Conservation (phyloP, 35 echinoderm and acorn worm species). For the Strongylocentrotus purpuratus region DNA sequence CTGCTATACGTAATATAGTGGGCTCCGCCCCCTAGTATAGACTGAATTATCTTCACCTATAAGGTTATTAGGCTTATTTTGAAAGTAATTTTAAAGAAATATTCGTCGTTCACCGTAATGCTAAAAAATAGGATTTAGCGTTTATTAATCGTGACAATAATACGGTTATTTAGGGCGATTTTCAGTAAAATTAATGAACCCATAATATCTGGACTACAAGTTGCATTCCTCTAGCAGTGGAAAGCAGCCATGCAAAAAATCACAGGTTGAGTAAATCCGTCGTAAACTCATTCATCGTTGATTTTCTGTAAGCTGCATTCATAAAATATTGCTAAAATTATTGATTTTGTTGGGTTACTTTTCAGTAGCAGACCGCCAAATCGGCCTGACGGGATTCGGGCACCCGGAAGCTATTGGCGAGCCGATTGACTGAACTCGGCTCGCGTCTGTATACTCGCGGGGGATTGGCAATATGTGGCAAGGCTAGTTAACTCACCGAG, state of each 20-base stretch:
- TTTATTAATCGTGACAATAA: too few species aligned
- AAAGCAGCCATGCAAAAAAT: neutral
- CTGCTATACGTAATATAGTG: neutral
- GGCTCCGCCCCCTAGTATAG: neutral
- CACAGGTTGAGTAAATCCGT: neutral
- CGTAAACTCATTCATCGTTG: neutral
- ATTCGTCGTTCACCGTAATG: too few species aligned
- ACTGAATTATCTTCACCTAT: neutral
- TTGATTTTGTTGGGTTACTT: neutral
- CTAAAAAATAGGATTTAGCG: too few species aligned
- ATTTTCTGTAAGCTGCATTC: neutral
- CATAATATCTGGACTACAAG: neutral
- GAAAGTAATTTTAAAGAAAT: too few species aligned
- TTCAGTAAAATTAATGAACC: too few species aligned
- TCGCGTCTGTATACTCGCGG: neutral
- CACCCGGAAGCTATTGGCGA: conserved; percentile 22
- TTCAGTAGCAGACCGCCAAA: neutral
- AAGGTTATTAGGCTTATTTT: too few species aligned
- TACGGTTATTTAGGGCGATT: too few species aligned
- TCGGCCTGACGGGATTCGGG: neutral
- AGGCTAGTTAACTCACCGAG: neutral
- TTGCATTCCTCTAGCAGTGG: neutral
- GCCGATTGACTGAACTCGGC: neutral
- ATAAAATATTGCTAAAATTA: neutral
- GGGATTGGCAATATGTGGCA: conserved; percentile 37